A percentile compares a stretch with the other conserved stretches of the same genome.
Conservation (phyloP, 2,797 vertebrate species). For the Chrysolophus pictus region DNA sequence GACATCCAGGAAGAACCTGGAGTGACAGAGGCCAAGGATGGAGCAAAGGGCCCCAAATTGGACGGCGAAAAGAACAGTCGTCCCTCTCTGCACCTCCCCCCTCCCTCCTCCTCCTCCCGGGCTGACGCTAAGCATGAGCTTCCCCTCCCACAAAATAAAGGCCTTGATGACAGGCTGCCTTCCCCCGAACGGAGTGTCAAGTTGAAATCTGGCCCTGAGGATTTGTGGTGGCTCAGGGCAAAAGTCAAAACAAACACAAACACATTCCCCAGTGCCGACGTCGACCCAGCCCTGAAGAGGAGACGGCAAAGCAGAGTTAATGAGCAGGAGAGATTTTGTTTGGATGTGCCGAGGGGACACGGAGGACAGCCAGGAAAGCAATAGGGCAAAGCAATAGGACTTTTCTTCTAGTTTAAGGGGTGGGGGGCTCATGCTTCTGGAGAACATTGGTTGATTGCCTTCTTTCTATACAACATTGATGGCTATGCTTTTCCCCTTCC, state of each 20-base stretch:
- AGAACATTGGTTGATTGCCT: not conserved
- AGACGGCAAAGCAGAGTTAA: not conserved
- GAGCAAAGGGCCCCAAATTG: not conserved
- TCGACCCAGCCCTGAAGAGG: not conserved
- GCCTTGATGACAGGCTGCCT: conserved; percentile 32
- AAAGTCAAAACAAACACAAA: conserved; percentile 44
- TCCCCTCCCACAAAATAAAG: conserved; percentile 18
- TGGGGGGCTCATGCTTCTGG: not conserved
- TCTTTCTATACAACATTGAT: not conserved
- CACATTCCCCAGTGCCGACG: conserved; percentile 7
- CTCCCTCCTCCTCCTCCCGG: not conserved
- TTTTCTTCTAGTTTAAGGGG: not conserved
- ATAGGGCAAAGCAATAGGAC: not conserved
- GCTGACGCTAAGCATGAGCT: not conserved
- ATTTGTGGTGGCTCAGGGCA: conserved; percentile 33
- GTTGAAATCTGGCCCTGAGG: conserved; percentile 38
- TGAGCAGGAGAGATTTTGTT: not conserved
- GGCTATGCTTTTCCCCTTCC: not conserved
- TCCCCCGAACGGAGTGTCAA: not conserved
- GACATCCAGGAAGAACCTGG: not conserved
- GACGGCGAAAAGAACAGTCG: not conserved
- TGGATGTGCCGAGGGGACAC: accelerated
- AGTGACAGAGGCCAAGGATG: not conserved
- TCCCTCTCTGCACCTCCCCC: not conserved
- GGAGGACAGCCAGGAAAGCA: not conserved